phyloP scores from a whole-genome alignment of 2,113 vertebrate genomes.

The Arizona elegans region DNA sequence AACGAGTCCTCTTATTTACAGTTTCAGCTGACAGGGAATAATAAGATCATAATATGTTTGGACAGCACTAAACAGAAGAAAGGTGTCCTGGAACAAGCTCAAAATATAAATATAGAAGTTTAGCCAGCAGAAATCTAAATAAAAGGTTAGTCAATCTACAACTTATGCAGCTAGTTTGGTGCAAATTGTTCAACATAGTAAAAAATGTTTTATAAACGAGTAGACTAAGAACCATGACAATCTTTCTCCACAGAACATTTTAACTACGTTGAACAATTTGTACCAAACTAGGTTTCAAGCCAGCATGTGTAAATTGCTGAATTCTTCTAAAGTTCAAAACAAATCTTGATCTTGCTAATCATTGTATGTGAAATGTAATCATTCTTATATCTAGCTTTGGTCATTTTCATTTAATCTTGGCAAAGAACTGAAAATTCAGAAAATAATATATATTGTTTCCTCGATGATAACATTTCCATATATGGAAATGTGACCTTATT shows the following conservation, averaged over 20 bases:
- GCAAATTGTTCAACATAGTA: neutral
- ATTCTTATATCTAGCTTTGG: neutral
- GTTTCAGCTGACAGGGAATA: neutral
- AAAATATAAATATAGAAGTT: neutral
- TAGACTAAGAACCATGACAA: neutral
- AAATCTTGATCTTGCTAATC: neutral
- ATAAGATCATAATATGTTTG: neutral
- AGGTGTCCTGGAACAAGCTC: neutral
- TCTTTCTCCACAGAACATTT: neutral
- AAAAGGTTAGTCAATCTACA: neutral
- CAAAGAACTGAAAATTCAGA: neutral
- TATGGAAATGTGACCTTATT: neutral
- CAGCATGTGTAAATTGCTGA: too few relatives aligned
- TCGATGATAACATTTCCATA: neutral
- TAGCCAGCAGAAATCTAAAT: neutral
- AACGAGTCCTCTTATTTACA: neutral
- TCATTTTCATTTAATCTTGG: neutral
- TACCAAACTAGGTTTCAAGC: neutral
- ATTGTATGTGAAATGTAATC: neutral
- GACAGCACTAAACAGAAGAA: neutral
- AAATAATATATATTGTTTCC: neutral
- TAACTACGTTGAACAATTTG: neutral
- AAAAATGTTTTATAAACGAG: neutral
- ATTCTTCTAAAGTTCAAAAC: neutral
- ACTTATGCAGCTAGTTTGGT: neutral